Percentiles rank a stretch among this genome's conserved stretches.
Conservation (phyloP, 2,797 vertebrate genomes). For the Tympanoctomys barrerae region DNA sequence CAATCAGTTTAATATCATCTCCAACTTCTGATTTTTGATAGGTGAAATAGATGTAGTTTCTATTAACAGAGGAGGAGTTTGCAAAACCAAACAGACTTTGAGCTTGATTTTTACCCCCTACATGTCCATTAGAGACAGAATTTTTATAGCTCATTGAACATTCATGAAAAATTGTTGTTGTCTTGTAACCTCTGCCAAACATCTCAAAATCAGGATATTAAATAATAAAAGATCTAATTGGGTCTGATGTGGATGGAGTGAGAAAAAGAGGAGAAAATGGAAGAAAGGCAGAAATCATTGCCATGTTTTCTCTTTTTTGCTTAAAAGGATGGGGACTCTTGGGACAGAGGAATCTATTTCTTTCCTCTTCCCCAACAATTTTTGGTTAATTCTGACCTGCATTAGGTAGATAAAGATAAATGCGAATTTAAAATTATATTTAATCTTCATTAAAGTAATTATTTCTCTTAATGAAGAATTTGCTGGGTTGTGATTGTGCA, state of each 20-base stretch:
- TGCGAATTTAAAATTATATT: slow-evolving; percentile 84
- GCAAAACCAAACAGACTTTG: slow-evolving; percentile 53
- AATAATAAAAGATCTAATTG: slow-evolving; percentile 63
- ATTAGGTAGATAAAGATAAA: slow-evolving; percentile 84
- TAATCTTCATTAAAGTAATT: slow-evolving; percentile 87
- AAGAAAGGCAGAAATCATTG: neutral
- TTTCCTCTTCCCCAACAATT: slow-evolving; percentile 44
- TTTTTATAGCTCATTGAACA: slow-evolving; percentile 34
- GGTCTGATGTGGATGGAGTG: neutral
- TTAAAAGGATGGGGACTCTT: slow-evolving; percentile 36
- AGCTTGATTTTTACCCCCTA: neutral
- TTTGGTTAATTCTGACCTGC: slow-evolving; percentile 81
- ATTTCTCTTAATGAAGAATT: slow-evolving; percentile 85
- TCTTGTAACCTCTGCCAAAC: slow-evolving; percentile 44
- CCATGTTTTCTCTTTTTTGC: neutral
- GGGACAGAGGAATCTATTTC: neutral
- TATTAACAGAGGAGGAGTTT: neutral
- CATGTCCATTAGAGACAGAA: neutral
- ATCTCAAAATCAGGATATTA: slow-evolving; percentile 56
- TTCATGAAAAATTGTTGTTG: slow-evolving; percentile 65
- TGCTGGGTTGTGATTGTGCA: slow-evolving; percentile 83
- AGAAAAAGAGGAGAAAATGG: slow-evolving; percentile 43
- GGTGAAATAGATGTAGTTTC: neutral
- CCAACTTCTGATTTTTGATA: slow-evolving; percentile 29
- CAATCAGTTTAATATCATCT: neutral